A percentile compares a stretch with the other conserved stretches of the same genome.
Evolutionary conservation across 2,888 invertebrate species (phyloP).

Genomic region (Mactromeris polynyma): DNA sequence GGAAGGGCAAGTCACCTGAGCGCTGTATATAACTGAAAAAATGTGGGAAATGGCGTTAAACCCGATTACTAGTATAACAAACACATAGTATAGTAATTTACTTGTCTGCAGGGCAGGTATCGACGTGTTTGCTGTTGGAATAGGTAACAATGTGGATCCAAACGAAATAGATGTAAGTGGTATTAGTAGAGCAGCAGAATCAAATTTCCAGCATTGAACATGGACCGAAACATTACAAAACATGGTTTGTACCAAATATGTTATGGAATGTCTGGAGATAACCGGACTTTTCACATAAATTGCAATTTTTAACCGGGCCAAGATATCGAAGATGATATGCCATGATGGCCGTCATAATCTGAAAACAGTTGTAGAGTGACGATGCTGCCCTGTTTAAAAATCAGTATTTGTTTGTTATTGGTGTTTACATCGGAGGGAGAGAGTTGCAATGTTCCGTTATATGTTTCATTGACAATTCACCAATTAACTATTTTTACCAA

Average conservation of each 20-base stretch:
- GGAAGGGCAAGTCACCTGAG: neutral
- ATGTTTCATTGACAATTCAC: too few relatives aligned
- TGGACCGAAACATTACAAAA: neutral
- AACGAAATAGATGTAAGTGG: constrained; percentile 40
- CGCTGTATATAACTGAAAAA: too few relatives aligned
- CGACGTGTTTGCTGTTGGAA: constrained; percentile 62
- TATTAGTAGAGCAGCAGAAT: neutral
- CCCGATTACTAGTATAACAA: neutral
- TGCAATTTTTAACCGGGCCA: neutral
- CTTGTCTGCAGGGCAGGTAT: constrained; percentile 53
- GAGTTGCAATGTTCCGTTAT: too few relatives aligned
- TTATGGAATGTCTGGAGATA: neutral
- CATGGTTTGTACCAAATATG: neutral
- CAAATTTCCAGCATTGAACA: neutral
- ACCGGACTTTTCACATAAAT: neutral
- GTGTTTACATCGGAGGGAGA: too few relatives aligned
- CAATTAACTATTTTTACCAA: too few relatives aligned
- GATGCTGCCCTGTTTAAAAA: too few relatives aligned
- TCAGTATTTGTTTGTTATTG: too few relatives aligned
- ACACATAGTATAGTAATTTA: too few relatives aligned
- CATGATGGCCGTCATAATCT: too few relatives aligned
- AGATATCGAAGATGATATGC: neutral
- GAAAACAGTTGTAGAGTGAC: too few relatives aligned
- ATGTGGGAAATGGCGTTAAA: neutral
- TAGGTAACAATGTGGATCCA: constrained; percentile 51